phyloP scores from a whole-genome alignment of 2,888 invertebrate species.

The Tiphia femorata region DNA sequence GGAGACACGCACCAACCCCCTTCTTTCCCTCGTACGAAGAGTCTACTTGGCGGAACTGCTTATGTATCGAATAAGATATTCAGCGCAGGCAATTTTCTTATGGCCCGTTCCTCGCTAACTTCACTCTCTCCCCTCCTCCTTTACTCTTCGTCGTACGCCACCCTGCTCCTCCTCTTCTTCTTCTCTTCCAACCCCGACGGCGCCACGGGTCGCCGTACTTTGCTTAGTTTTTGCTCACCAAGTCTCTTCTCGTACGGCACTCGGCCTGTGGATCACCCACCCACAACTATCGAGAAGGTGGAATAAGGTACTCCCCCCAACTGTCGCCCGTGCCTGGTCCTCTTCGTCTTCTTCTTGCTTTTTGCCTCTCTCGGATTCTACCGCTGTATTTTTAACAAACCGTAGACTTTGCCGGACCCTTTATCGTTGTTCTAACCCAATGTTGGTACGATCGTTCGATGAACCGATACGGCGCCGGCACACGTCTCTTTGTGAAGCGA shows the following conservation, averaged over 20 bases:
- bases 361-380: slow-evolving; percentile 18
- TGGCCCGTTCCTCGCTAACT: slow-evolving; percentile 32
- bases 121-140: too few species aligned
- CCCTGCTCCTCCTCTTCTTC: slow-evolving; percentile 18
- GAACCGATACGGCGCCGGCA: slow-evolving; percentile 15
- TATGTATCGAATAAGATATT: slow-evolving; percentile 55
- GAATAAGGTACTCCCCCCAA: too few species aligned
- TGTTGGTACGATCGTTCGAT: slow-evolving; percentile 18
- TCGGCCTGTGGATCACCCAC: too few species aligned
- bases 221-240: too few species aligned
- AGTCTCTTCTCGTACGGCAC: too few species aligned
- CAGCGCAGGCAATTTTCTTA: slow-evolving; percentile 61
- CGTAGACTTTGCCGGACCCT: neutral
- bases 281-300: too few species aligned
- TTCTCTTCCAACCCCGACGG: slow-evolving; percentile 10
- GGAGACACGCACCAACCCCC: slow-evolving; percentile 5
- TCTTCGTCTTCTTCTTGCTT: slow-evolving; percentile 2
- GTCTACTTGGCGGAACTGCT: slow-evolving; percentile 39
- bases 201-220: too few species aligned
- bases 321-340: too few species aligned
- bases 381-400: slow-evolving; percentile 39
- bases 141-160: too few species aligned
- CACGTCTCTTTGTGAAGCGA: too few species aligned
- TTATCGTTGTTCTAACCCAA: slow-evolving; percentile 6
- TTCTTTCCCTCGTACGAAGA: neutral